Evolutionary conservation across 2,113 vertebrate genomes (phyloP).

Genomic region (rabbit (Oryctolagus cuniculus)): mOryCun1.1 NC_091440.1:70966501-70967000

Average conservation of each 20-base stretch:
- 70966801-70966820: not conserved
- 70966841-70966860: not conserved
- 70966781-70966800: too few species aligned
- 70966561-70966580: not conserved
- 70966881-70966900: not conserved
- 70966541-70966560: not conserved
- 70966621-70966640: not conserved
- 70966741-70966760: constrained; percentile 21
- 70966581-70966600: not conserved
- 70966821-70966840: not conserved
- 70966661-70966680: not conserved
- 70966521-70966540: not conserved
- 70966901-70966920: not conserved
- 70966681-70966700: not conserved
- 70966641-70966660: not conserved
- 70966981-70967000: not conserved
- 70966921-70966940: not conserved
- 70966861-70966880: not conserved
- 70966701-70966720: not conserved
- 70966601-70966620: not conserved
- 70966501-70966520: not conserved
- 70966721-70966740: not conserved
- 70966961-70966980: not conserved
- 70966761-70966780: not conserved
- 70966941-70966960: not conserved